Conservation (phyloP, 2,797 vertebrate species). For the Hozukius guyotensis region DNA sequence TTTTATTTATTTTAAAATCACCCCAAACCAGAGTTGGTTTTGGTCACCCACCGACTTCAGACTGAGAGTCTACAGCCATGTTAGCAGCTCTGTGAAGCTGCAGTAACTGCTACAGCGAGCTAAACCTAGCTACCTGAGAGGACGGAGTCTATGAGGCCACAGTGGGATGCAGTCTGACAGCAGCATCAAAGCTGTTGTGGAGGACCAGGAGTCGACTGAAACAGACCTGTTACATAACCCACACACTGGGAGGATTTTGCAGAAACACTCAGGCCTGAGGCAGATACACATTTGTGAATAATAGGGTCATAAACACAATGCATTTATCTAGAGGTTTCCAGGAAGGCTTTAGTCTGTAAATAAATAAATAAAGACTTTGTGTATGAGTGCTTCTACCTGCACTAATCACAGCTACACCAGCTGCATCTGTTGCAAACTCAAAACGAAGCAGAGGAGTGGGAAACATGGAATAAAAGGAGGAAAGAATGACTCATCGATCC, state of each 20-base stretch:
- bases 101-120: not conserved
- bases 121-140: not conserved
- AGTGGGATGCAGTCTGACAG: not conserved
- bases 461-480: not conserved
- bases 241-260: not conserved
- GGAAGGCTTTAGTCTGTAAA: not conserved
- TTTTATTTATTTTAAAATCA: too few relatives aligned
- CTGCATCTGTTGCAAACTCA: not conserved
- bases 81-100: not conserved
- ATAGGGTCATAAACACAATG: not conserved
- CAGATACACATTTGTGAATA: not conserved
- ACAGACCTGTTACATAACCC: not conserved
- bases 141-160: not conserved
- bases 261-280: not conserved
- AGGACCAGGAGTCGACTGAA: not conserved
- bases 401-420: not conserved
- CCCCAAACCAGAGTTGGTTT: too few relatives aligned
- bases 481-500: slow-evolving; percentile 31
- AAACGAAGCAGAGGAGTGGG: not conserved
- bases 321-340: not conserved
- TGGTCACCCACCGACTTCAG: not conserved
- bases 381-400: not conserved
- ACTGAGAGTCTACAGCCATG: not conserved
- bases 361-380: not conserved
- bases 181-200: not conserved